Evolutionary conservation across 37 sponge, comb jelly and placozoan species (phyloP), one percentile per base, ranked within the genome.

Genomic region (Aplysina aerophoba): DNA sequence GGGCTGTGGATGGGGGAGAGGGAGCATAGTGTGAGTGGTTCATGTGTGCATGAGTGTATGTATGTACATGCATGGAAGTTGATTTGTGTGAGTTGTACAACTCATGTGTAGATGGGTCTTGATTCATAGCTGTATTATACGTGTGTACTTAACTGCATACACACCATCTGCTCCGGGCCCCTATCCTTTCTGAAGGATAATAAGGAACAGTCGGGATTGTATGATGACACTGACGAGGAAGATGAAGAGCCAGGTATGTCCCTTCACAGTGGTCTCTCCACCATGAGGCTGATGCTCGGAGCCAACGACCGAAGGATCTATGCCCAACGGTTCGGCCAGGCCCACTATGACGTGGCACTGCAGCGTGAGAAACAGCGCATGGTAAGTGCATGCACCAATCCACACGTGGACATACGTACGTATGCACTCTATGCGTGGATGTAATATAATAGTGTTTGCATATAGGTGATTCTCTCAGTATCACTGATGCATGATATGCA

Each of bases 211-310:
- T 44, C 50, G 3, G 50, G 8, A 8, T 8, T 44, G 50, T 44
- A 8, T 44, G 50, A 44, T 44, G 50, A 8, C 3, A 11, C 6
- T 44, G 50, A 44, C 50, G 6, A 44, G 8, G 50, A 44, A 44
- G 50, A 44, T 44, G 50, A 62, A 6, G 28, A 11, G 11, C 31
- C 28, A 11, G 73, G 37, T 17, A 54, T 24, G n/a, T 75, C 78
- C 12, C 53, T 53, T 6, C 54, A 71, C 73, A 86, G 81, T 57
- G 90, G 90, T 17, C 82, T 89, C 62, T 85, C 86, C 28, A 27
- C 60, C 1, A 82, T 89, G 35, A 54, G 72, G 58, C 77, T 83
- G 2, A 73, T 54, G 0, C 82, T 89, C 3, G 67, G 75, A 31
- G 55, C 90, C 53, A 53, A 73, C 72, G 27, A 74, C 15, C 36